A percentile compares a stretch with the other conserved stretches of the same genome.
These are phyloP conservation scores for Heliothis virescens DNA, from an alignment of 1,140 invertebrate genomes.

Conservation along the genomic window DNA sequence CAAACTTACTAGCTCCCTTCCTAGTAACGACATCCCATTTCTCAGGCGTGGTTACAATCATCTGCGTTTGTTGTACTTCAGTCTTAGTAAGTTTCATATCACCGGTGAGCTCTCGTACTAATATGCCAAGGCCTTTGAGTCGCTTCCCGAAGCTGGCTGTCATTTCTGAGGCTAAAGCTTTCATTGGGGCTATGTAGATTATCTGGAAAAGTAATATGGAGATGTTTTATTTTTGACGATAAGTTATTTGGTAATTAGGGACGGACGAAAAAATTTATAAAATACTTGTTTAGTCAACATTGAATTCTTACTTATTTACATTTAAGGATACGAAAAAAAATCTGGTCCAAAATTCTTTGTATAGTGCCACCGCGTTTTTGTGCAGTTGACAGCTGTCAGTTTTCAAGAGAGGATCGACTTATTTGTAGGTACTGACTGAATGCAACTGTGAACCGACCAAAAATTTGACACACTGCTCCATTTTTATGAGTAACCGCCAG, in stretches of 20 bases:
- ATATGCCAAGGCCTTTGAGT: constrained; percentile 91
- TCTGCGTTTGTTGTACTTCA: constrained; percentile 98
- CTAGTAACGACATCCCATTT: constrained; percentile 99
- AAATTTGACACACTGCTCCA: too few relatives aligned
- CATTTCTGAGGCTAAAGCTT: constrained; percentile 99
- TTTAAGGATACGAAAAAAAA: background rate
- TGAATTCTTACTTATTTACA: background rate
- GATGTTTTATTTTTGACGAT: background rate
- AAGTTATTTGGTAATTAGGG: background rate
- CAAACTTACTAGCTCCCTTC: constrained; percentile 91
- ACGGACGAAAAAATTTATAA: too few relatives aligned
- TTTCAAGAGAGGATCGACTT: too few relatives aligned
- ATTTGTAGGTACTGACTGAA: too few relatives aligned
- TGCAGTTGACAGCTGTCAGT: too few relatives aligned
- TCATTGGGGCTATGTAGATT: constrained; percentile 99
- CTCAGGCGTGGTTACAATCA: constrained; percentile 99
- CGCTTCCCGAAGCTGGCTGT: constrained; percentile 96
- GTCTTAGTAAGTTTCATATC: constrained; percentile 99
- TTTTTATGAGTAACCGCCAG: too few relatives aligned
- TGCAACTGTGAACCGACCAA: too few relatives aligned
- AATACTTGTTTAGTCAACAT: background rate
- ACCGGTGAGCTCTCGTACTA: constrained; percentile 97
- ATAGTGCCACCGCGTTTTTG: too few relatives aligned
- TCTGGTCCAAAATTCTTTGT: background rate
- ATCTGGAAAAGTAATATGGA: constrained; percentile 89